A percentile compares a stretch with the other conserved stretches of the same genome.
These are phyloP conservation scores for Leucopsar rothschildi DNA, from an alignment of 2,113 vertebrate species.

Conservation along the genomic window DNA sequence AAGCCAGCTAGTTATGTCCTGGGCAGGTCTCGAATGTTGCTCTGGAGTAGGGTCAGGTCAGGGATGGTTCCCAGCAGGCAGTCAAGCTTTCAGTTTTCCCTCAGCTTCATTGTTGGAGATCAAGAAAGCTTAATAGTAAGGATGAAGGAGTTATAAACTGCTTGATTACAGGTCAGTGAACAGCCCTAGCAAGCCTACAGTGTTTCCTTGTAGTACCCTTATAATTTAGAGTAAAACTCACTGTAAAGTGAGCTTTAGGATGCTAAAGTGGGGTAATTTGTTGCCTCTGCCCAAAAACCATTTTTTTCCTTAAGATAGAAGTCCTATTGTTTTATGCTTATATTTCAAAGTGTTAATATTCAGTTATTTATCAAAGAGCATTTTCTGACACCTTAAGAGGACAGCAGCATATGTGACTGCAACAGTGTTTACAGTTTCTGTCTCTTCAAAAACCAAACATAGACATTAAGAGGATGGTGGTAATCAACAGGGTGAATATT, in stretches of 20 bases:
- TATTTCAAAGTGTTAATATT: neutral
- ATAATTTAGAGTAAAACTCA: neutral
- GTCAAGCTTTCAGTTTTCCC: neutral
- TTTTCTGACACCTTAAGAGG: neutral
- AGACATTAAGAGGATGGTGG: neutral
- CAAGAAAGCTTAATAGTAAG: neutral
- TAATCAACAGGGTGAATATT: neutral
- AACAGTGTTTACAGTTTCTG: neutral
- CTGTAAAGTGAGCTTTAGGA: neutral
- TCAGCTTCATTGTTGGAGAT: neutral
- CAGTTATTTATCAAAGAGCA: neutral
- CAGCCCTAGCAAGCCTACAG: neutral
- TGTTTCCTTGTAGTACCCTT: neutral
- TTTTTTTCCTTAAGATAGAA: neutral
- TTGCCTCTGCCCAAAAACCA: neutral
- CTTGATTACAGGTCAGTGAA: neutral
- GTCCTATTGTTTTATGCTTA: neutral
- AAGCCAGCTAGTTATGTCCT: neutral
- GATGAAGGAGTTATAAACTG: neutral
- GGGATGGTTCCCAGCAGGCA: neutral
- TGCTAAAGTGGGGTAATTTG: neutral
- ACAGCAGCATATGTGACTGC: neutral
- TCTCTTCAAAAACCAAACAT: neutral
- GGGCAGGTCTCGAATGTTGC: rapidly evolving
- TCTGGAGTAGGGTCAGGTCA: neutral